A percentile compares a stretch with the other conserved stretches of the same genome.
These are phyloP conservation scores for Pararge aegeria DNA, from an alignment of 1,140 invertebrate genomes.

Conservation along the genomic window DNA sequence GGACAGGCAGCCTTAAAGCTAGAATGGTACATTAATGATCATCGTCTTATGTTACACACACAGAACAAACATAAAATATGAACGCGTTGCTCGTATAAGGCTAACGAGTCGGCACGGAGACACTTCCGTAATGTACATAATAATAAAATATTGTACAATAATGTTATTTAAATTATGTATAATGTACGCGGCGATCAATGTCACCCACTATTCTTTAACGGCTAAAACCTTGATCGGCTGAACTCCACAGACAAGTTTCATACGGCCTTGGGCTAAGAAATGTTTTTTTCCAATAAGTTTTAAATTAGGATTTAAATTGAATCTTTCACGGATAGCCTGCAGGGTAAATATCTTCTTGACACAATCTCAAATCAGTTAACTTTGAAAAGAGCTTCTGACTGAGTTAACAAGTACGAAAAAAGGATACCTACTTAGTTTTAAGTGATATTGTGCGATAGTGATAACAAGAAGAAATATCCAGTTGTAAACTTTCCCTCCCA, in stretches of 20 bases:
- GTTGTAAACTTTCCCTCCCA: too few relatives aligned
- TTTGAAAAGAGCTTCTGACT: too few relatives aligned
- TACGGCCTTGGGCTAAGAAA: constrained; percentile 15
- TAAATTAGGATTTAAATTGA: too few relatives aligned
- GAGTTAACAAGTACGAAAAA: too few relatives aligned
- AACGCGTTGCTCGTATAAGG: constrained; percentile 50
- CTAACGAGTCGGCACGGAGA: constrained; percentile 60
- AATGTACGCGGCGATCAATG: constrained; percentile 49
- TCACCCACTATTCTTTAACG: constrained; percentile 65
- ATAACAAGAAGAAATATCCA: too few relatives aligned
- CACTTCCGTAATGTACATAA: constrained; percentile 62
- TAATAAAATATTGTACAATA: constrained; percentile 56
- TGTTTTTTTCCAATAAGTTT: constrained; percentile 11
- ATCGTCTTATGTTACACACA: constrained; percentile 11
- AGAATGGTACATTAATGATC: neutral
- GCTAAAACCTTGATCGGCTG: constrained; percentile 46
- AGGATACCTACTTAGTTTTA: too few relatives aligned
- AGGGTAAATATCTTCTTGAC: too few relatives aligned
- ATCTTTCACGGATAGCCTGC: too few relatives aligned
- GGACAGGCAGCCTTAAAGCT: too few relatives aligned
- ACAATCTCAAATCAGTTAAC: too few relatives aligned
- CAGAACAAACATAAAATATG: constrained; percentile 33
- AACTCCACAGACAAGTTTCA: constrained; percentile 22
- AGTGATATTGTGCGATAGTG: too few relatives aligned
- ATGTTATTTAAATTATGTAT: constrained; percentile 65